phyloP scores from a whole-genome alignment of 2,113 vertebrate species.

The Dolichallabes microphthalmus region DNA sequence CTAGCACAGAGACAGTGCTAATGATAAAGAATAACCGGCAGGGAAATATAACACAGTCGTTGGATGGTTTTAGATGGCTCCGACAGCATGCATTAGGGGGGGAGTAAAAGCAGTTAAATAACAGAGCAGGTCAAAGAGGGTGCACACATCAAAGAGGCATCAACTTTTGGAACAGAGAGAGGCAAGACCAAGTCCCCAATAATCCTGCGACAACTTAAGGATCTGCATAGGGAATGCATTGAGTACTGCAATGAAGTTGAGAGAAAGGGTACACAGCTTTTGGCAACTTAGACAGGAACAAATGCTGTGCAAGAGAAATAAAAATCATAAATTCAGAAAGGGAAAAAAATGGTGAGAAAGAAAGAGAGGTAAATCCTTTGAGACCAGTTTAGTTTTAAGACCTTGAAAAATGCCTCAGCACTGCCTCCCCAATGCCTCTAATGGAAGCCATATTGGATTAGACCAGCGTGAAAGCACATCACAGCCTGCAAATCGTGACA shows the following conservation, averaged over 20 bases:
- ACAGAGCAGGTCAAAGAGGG: conserved; percentile 33
- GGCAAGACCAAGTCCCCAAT: conserved; percentile 2
- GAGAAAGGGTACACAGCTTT: conserved; percentile 27
- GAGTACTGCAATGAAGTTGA: conserved; percentile 30
- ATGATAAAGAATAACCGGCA: conserved; percentile 34
- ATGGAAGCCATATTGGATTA: conserved; percentile 58
- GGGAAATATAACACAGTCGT: not conserved
- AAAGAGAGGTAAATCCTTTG: not conserved
- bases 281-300: not conserved
- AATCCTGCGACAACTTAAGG: conserved; percentile 33
- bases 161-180: not conserved
- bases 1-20: conserved; percentile 8
- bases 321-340: conserved; percentile 16
- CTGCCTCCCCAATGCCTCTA: conserved; percentile 40
- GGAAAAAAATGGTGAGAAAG: not conserved
- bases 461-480: conserved; percentile 28
- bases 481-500: conserved; percentile 22
- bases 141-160: conserved; percentile 36
- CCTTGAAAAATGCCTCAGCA: conserved; percentile 32
- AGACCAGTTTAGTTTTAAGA: conserved; percentile 32
- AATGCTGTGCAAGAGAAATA: conserved; percentile 15
- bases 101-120: conserved; percentile 30
- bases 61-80: conserved; percentile 16
- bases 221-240: conserved; percentile 12
- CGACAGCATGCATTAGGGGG: conserved; percentile 27